Base-by-base conservation (phyloP, 2,797 vertebrate species). In the Nyctibius grandis region DNA sequence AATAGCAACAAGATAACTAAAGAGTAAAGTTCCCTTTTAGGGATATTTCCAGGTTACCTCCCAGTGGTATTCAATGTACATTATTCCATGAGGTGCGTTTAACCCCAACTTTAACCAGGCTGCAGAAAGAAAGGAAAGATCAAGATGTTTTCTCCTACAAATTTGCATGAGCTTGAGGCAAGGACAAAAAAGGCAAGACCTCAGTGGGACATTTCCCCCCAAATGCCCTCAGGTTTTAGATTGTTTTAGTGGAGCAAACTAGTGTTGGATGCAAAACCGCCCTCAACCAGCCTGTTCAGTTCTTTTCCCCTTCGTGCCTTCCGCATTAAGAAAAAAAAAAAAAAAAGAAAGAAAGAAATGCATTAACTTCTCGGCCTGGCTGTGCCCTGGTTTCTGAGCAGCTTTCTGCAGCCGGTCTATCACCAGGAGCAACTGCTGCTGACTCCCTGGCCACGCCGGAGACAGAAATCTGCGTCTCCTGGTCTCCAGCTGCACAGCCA, bases 381-480 rank as follows among this genome's bases (percentile, higher is more conserved):
- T 50, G 8, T 11, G 11, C 19, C 13, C 18, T 14, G 21, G 16
- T 57, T 87, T 53, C 31, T 72, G 38, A 77, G 65, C 60, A 9
- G 8, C 12, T 53, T 13, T 42, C 26, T n/a, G 7, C 4, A 1
- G 25, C 31, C 0, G 0, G 3, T 28, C 33, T 7, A 10, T 33
- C 53, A 14, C 26, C 6, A 38, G 57, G 0, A 54, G 40, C 18
- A 29, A 50, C 26, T 25, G 8, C 82, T 48, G 38, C 31, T 42
- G 63, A 17, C 34, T 74, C 29, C 2, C 12, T 26, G 19, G 53
- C 29, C 65, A 4, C 0, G 0, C 21, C 19, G 29, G 22, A 57
- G 63, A 28, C 22, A 70, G 18, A 16, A 14, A 26, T 3, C 17
- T 61, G 80, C 59, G 36, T 76, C 50, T 81, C 45, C 74, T 4